phyloP scores from a whole-genome alignment of 1,140 invertebrate species.

The Acromyrmex charruanus region DNA sequence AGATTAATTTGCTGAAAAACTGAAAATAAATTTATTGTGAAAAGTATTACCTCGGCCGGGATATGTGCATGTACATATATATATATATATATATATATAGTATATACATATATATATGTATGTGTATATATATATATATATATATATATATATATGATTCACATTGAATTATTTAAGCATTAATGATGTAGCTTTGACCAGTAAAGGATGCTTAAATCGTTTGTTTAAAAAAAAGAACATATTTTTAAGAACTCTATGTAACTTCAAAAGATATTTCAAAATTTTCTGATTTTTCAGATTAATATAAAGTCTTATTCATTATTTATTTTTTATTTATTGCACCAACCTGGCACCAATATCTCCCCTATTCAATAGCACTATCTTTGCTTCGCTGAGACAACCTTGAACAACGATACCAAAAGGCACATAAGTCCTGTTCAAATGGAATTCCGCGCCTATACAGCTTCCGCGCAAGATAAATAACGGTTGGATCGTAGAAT shows the following conservation, averaged over 20 bases:
- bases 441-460: slow-evolving; percentile 78
- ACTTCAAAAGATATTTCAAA: background rate
- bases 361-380: slow-evolving; percentile 83
- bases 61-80: no score
- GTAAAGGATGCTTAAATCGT: background rate
- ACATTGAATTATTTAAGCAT: no score
- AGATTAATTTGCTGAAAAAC: no score
- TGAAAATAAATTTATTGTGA: no score
- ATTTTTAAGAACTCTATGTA: background rate
- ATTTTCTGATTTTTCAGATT: no score
- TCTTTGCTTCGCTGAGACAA: slow-evolving; percentile 69
- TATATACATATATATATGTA: no score
- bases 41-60: no score
- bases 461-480: slow-evolving; percentile 81
- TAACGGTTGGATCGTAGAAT: slow-evolving; percentile 72
- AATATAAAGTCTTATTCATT: background rate
- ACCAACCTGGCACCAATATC: slow-evolving; percentile 83
- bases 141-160: no score
- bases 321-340: background rate
- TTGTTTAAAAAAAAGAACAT: background rate
- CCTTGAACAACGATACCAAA: slow-evolving; percentile 81
- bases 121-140: no score
- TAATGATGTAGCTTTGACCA: no score
- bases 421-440: slow-evolving; percentile 78
- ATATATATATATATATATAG: no score